Percentiles rank a stretch among this genome's conserved stretches.
Conservation (phyloP, 1,140 invertebrate species). For the Trachymyrmex septentrionalis region DNA sequence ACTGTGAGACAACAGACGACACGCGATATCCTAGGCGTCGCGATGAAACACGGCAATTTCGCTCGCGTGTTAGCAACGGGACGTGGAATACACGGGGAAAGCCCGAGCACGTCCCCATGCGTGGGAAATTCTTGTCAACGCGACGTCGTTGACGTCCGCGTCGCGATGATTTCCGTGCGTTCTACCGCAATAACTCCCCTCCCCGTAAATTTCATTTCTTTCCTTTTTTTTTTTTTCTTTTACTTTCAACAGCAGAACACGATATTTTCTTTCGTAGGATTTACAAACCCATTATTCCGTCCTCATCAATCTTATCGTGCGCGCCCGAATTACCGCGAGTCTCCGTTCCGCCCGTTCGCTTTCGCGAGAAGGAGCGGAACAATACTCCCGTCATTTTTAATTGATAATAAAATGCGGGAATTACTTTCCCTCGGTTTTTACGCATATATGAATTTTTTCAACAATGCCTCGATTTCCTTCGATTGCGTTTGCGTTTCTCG, state of each 20-base stretch:
- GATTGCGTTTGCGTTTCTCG: background rate
- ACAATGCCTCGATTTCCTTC: constrained; percentile 7
- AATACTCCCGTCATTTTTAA: background rate
- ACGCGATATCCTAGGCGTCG: constrained; percentile 27
- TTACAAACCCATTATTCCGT: background rate
- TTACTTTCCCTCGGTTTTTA: background rate
- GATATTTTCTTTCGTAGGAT: background rate
- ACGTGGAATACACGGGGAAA: constrained; percentile 13
- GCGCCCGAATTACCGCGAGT: constrained; percentile 30
- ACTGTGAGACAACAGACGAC: background rate
- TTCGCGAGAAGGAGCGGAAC: background rate
- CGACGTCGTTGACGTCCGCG: constrained; percentile 24
- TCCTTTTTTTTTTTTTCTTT: background rate
- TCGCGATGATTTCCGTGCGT: constrained; percentile 33
- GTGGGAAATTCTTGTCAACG: constrained; percentile 44
- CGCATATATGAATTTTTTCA: background rate
- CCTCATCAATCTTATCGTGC: constrained; percentile 18
- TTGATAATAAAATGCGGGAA: constrained; percentile 11
- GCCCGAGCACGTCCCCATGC: background rate
- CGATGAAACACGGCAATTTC: constrained; percentile 41
- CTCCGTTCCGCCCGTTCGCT: background rate
- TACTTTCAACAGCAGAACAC: constrained; percentile 2
- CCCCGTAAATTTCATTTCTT: background rate
- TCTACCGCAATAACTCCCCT: too few species aligned
- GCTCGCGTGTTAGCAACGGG: constrained; percentile 13